phyloP scores from a whole-genome alignment of 1,140 invertebrate species.

The Rhyacophila brunnea region DNA sequence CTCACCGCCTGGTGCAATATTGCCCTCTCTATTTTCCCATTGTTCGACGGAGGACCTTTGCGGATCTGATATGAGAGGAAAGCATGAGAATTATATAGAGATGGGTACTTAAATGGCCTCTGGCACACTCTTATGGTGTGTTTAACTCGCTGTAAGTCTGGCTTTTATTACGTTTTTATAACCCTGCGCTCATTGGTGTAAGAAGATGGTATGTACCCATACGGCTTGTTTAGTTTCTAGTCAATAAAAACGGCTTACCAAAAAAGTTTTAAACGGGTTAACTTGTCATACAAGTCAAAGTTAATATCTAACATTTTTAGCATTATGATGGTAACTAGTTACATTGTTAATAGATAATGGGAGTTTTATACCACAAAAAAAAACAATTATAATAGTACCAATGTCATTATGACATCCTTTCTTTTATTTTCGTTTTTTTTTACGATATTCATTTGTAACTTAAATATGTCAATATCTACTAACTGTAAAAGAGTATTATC shows the following conservation, averaged over 20 bases:
- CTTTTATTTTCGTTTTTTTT: too few relatives aligned
- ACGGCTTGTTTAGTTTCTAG: background rate
- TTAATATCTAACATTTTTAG: too few relatives aligned
- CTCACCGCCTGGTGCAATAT: slow-evolving; percentile 22
- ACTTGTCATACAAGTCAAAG: too few relatives aligned
- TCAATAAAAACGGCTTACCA: too few relatives aligned
- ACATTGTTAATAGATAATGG: background rate
- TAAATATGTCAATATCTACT: too few relatives aligned
- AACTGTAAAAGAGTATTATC: too few relatives aligned
- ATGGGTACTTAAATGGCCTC: slow-evolving; percentile 24
- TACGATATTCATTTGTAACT: too few relatives aligned
- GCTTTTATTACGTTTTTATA: slow-evolving; percentile 36
- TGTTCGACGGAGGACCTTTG: slow-evolving; percentile 15
- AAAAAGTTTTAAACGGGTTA: too few relatives aligned
- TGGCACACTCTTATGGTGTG: slow-evolving; percentile 36
- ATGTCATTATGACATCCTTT: too few relatives aligned
- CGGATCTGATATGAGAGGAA: slow-evolving; percentile 27
- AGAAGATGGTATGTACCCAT: slow-evolving; percentile 7
- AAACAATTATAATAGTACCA: too few relatives aligned
- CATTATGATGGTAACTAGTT: background rate
- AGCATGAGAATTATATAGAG: slow-evolving; percentile 33
- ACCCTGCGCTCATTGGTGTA: slow-evolving; percentile 24
- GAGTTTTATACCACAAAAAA: slow-evolving; percentile 2
- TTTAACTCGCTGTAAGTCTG: slow-evolving; percentile 37
- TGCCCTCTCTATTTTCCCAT: slow-evolving; percentile 23